phyloP scores from a whole-genome alignment of 2,113 vertebrate species.

The Toxotes jaculatrix region DNA sequence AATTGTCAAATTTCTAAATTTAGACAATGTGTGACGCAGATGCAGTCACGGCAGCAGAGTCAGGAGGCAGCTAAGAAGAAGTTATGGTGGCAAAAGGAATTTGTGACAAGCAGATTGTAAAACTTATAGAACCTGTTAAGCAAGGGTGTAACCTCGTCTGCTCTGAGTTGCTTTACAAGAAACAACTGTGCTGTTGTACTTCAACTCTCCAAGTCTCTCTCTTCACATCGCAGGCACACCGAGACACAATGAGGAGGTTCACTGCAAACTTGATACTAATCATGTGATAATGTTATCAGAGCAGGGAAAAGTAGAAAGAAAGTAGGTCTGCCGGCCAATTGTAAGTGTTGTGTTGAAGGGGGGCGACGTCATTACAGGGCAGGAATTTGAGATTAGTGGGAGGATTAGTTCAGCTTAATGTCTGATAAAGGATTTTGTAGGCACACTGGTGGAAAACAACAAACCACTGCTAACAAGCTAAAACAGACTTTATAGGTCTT shows the following conservation, averaged over 20 bases:
- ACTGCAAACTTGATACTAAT: conserved; percentile 23
- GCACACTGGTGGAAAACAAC: conserved; percentile 33
- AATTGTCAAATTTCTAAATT: not conserved
- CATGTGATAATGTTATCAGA: conserved; percentile 31
- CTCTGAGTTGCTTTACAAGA: conserved; percentile 36
- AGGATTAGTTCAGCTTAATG: conserved; percentile 56
- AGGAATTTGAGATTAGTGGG: conserved; percentile 53
- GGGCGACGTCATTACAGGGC: conserved; percentile 9
- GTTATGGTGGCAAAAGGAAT: conserved; percentile 9
- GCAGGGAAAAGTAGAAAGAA: conserved; percentile 11
- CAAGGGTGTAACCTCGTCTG: conserved; percentile 37
- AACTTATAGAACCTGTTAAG: conserved; percentile 32
- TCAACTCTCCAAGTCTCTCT: not conserved
- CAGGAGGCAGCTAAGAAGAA: not conserved
- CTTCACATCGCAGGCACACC: not conserved
- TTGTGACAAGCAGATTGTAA: conserved; percentile 5
- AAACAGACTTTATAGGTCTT: conserved; percentile 11
- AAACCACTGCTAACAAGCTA: not conserved
- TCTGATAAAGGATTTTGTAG: conserved; percentile 33
- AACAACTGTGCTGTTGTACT: conserved; percentile 27
- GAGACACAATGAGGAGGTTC: not conserved
- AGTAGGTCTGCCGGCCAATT: conserved; percentile 11
- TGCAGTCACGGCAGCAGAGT: not conserved
- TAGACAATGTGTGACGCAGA: too few species aligned
- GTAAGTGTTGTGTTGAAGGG: not conserved